Evolutionary conservation across 2,888 invertebrate species (phyloP).

Genomic region (Coremacera marginata): DNA sequence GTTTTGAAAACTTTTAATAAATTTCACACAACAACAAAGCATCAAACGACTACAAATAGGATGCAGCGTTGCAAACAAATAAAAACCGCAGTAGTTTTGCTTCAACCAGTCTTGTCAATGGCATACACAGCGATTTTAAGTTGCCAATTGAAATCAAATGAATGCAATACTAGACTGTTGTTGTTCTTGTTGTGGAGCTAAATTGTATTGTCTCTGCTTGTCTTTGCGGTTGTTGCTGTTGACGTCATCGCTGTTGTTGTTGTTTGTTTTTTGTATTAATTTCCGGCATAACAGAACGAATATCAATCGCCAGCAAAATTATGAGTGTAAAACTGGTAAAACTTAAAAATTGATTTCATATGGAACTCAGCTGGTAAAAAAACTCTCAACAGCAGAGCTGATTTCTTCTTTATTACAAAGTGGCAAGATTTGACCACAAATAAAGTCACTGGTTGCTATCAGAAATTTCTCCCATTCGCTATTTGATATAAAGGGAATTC

Average conservation of each 20-base stretch:
- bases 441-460: too few relatives aligned
- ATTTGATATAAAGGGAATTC: too few relatives aligned
- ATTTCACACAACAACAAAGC: not conserved
- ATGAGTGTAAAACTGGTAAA: not conserved
- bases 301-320: not conserved
- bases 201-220: not conserved
- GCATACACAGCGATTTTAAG: not conserved
- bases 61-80: not conserved
- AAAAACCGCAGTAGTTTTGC: not conserved
- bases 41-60: not conserved
- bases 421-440: too few relatives aligned
- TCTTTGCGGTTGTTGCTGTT: not conserved
- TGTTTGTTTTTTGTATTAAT: not conserved
- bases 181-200: not conserved
- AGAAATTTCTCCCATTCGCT: too few relatives aligned
- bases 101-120: not conserved
- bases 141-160: conserved; percentile 9
- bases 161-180: not conserved
- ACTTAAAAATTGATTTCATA: too few relatives aligned
- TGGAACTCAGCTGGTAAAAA: too few relatives aligned
- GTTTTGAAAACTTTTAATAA: conserved; percentile 2
- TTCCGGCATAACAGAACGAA: conserved; percentile 4
- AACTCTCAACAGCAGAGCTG: too few relatives aligned
- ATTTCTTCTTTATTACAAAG: too few relatives aligned
- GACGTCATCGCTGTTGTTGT: not conserved